Base-by-base conservation (phyloP, 2,797 vertebrate species). In the Enteromius anoplus region DNA sequence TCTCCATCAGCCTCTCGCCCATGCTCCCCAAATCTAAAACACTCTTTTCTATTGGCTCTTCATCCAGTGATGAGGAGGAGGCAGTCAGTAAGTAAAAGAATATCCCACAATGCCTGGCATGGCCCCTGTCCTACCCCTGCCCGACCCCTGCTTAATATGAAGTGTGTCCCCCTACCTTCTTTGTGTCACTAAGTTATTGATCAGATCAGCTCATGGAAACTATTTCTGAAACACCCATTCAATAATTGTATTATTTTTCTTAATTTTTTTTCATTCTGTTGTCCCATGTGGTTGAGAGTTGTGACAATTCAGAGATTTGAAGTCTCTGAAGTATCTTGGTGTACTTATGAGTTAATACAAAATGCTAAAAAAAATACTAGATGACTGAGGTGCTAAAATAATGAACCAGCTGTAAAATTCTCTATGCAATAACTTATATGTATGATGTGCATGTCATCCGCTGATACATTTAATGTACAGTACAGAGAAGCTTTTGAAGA, bases 11-110 rank as follows among this genome's bases (percentile, higher is more conserved):
- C 93, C 92, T 97, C 91, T 96, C 95, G 90, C 95, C 94, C 7
- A 92, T 95, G 91, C 92, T 95, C 91, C 94, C 95, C 92, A 97
- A 96, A 95, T 95, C 95, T 95, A 96, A 95, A 96, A 94, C 92
- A 92, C 91, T 96, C 90, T 96, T 97, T 96, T 94, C 95, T 93
- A 90, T 97, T 94, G 95, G 93, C 94, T 96, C 95, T 92, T 96
- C 94, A 93, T 96, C 94, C 93, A 96, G 95, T 93, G 96, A 95
- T 91, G 96, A 96, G 2, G 95, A 96, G 90, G 93, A 95, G 92
- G 89, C 92, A 89, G 94, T 92, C 93, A 94, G 96, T 97, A 96
- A 97, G 96, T 97, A 96, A 78, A 75, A 76, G 73, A 75, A 51
- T 75, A 42, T 76, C 82, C 78, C 34, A 58, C 78, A 79, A 64